A percentile compares a stretch with the other conserved stretches of the same genome.
Evolutionary conservation across 2,888 invertebrate genomes (phyloP).

Genomic region (Pyralis farinalis): DNA sequence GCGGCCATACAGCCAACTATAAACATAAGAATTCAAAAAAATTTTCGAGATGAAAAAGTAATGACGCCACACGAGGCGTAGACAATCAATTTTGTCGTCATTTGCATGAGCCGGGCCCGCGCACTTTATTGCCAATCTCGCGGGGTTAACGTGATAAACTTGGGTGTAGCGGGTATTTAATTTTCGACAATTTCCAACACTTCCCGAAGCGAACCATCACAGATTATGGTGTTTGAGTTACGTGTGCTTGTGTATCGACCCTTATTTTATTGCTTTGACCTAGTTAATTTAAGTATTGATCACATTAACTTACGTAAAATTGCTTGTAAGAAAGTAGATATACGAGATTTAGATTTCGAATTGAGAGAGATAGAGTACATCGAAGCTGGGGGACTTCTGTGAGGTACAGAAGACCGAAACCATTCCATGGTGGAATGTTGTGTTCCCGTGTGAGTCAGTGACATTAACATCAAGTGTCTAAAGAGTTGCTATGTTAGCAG

Average conservation of each 20-base stretch:
- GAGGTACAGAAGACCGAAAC: too few species aligned
- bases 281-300: background rate
- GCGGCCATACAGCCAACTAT: too few species aligned
- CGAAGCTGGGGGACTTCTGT: too few species aligned
- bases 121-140: slow-evolving; percentile 73
- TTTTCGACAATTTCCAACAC: slow-evolving; percentile 55
- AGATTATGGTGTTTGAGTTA: slow-evolving; percentile 8
- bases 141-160: slow-evolving; percentile 72
- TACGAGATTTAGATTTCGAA: too few species aligned
- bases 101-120: slow-evolving; percentile 41
- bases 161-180: slow-evolving; percentile 62
- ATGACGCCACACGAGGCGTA: slow-evolving; percentile 25
- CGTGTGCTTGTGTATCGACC: background rate
- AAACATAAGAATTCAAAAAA: too few species aligned
- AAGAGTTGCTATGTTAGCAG: too few species aligned
- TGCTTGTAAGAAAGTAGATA: too few species aligned
- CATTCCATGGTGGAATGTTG: too few species aligned
- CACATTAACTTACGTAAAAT: too few species aligned
- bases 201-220: slow-evolving; percentile 13
- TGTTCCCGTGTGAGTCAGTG: too few species aligned
- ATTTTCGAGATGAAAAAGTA: slow-evolving; percentile 8
- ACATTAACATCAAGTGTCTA: too few species aligned
- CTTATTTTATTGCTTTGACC: slow-evolving; percentile 4
- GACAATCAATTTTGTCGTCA: slow-evolving; percentile 50
- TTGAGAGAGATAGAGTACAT: too few species aligned